These are phyloP conservation scores for Karalla daura DNA, from an alignment of 2,797 vertebrate genomes.

Conservation along the genomic window DNA sequence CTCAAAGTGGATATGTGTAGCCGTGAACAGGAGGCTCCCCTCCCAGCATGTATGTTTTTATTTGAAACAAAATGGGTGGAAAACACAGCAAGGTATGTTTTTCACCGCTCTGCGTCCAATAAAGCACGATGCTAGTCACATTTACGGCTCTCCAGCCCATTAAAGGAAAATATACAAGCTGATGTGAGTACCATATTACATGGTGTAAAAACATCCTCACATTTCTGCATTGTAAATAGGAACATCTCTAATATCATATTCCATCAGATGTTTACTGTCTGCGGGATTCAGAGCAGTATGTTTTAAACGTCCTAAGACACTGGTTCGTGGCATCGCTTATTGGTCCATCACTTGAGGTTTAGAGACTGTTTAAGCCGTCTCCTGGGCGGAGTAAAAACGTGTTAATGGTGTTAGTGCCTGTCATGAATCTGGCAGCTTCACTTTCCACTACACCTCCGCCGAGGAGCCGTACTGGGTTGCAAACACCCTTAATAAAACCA, in stretches of 20 bases:
- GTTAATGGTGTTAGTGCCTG: slow-evolving; percentile 66
- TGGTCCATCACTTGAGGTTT: slow-evolving; percentile 34
- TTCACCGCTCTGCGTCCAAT: slow-evolving; percentile 46
- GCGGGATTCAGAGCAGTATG: slow-evolving; percentile 28
- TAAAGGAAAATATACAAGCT: slow-evolving; percentile 50
- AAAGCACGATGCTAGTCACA: slow-evolving; percentile 59
- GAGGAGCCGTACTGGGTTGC: slow-evolving; percentile 43
- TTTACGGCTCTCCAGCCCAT: slow-evolving; percentile 58
- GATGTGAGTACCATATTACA: slow-evolving; percentile 28
- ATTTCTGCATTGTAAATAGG: slow-evolving; percentile 14
- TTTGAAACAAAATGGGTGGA: slow-evolving; percentile 47
- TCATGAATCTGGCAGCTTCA: slow-evolving; percentile 69
- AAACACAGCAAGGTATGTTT: slow-evolving; percentile 43
- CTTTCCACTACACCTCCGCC: slow-evolving; percentile 66
- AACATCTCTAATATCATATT: slow-evolving; percentile 14
- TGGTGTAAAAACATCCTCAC: slow-evolving; percentile 19
- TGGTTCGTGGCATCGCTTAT: slow-evolving; percentile 40
- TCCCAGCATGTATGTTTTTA: slow-evolving; percentile 54
- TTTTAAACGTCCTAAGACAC: slow-evolving; percentile 33
- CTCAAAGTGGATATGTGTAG: slow-evolving; percentile 15
- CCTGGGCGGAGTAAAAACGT: slow-evolving; percentile 54
- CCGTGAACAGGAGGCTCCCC: slow-evolving; percentile 29
- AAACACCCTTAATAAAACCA: slow-evolving; percentile 61
- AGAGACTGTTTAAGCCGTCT: slow-evolving; percentile 51
- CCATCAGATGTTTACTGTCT: slow-evolving; percentile 25